phyloP scores from a whole-genome alignment of 2,797 vertebrate species.

The Lophius americanus region DNA sequence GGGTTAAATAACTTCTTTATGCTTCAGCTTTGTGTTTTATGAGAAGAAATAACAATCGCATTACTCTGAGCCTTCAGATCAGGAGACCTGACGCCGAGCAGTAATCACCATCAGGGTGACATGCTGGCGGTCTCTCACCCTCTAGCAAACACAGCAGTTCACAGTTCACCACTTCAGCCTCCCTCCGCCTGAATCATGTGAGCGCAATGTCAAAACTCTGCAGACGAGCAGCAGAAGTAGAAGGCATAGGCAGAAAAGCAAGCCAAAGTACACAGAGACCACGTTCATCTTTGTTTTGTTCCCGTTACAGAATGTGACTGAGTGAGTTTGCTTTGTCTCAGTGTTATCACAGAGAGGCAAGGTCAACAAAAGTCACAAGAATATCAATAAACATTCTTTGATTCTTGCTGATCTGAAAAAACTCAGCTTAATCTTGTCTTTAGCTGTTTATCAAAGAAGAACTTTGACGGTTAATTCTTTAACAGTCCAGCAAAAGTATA shows the following conservation, averaged over 20 bases:
- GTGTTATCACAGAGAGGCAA: slow-evolving; percentile 54
- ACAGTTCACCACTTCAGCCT: slow-evolving; percentile 34
- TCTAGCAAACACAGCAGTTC: slow-evolving; percentile 8
- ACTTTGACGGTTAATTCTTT: background rate
- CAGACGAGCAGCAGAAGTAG: slow-evolving; percentile 22
- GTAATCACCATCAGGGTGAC: slow-evolving; percentile 30
- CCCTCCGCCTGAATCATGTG: slow-evolving; percentile 49
- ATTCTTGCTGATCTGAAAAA: slow-evolving; percentile 7
- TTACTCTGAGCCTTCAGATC: slow-evolving; percentile 23
- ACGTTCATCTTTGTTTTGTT: slow-evolving; percentile 31
- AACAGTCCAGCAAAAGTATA: background rate
- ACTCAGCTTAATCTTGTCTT: background rate
- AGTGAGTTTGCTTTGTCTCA: slow-evolving; percentile 41
- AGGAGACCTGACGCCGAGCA: slow-evolving; percentile 42
- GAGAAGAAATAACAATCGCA: background rate
- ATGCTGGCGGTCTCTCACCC: background rate
- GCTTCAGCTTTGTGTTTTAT: background rate
- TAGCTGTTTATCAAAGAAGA: background rate
- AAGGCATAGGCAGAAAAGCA: slow-evolving; percentile 38
- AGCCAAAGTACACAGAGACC: slow-evolving; percentile 56
- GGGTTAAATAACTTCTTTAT: background rate
- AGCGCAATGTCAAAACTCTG: slow-evolving; percentile 43
- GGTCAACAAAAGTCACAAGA: slow-evolving; percentile 32
- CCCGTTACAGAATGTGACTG: slow-evolving; percentile 30
- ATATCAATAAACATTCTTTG: slow-evolving; percentile 5